phyloP scores from a whole-genome alignment of 2,888 invertebrate species.

The Micoletzkya japonica region DNA sequence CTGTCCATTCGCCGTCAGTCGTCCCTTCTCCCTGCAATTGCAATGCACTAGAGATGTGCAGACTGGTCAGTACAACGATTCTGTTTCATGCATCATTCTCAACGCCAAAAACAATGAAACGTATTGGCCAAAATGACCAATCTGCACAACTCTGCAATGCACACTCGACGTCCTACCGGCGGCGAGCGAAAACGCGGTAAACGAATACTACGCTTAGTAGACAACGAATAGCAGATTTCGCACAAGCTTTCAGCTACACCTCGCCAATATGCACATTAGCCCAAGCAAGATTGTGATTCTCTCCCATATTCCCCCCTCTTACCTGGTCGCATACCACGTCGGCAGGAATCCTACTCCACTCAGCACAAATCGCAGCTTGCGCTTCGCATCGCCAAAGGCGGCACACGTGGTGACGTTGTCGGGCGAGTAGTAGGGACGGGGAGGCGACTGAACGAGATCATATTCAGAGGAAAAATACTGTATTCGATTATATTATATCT shows the following conservation, averaged over 20 bases:
- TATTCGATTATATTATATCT: not conserved
- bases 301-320: not conserved
- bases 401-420: slow-evolving; percentile 55
- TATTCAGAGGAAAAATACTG: too few species aligned
- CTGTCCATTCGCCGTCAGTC: not conserved
- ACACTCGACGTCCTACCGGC: too few species aligned
- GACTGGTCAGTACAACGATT: too few species aligned
- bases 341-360: slow-evolving; percentile 75
- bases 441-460: slow-evolving; percentile 11
- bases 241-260: not conserved
- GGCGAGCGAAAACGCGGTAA: too few species aligned
- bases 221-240: not conserved
- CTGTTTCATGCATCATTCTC: too few species aligned
- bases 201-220: not conserved
- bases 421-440: slow-evolving; percentile 50
- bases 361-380: slow-evolving; percentile 85
- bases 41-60: too few species aligned
- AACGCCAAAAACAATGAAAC: too few species aligned
- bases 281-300: too few species aligned
- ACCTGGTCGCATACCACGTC: slow-evolving; percentile 15
- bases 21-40: slow-evolving; percentile 4
- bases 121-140: too few species aligned
- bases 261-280: too few species aligned
- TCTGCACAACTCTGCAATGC: too few species aligned
- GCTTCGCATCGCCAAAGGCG: slow-evolving; percentile 77